Evolutionary conservation across 2,113 vertebrate genomes (phyloP).

Genomic region (Podiceps cristatus): DNA sequence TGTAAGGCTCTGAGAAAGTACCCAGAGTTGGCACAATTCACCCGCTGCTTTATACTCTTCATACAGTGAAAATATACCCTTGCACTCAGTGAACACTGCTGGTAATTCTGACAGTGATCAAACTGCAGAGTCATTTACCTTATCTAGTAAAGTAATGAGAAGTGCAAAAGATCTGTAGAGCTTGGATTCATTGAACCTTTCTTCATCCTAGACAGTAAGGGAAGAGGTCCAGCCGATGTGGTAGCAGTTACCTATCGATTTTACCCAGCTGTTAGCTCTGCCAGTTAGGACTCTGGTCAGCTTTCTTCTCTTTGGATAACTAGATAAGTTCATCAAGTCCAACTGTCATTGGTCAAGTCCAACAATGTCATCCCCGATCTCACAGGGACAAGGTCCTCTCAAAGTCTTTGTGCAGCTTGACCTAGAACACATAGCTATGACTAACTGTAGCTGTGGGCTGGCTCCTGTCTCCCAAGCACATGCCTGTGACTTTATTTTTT

Average conservation of each 20-base stretch:
- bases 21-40: not conserved
- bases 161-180: not conserved
- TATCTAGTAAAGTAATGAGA: not conserved
- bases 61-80: not conserved
- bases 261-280: not conserved
- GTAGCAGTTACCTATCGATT: not conserved
- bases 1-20: not conserved
- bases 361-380: not conserved
- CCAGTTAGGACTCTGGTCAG: not conserved
- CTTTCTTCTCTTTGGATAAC: not conserved
- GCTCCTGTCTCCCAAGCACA: not conserved
- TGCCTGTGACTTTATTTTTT: not conserved
- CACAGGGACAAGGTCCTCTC: not conserved
- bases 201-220: not conserved
- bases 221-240: not conserved
- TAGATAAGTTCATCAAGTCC: too few species aligned
- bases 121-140: not conserved
- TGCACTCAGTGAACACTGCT: not conserved
- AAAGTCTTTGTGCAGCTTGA: not conserved
- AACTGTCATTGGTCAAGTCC: too few species aligned
- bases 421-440: not conserved
- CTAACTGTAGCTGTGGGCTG: not conserved
- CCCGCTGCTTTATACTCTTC: not conserved
- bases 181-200: not conserved
- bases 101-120: not conserved